These are phyloP conservation scores for Lochmaea crataegi DNA, from an alignment of 2,888 invertebrate genomes.

Conservation along the genomic window DNA sequence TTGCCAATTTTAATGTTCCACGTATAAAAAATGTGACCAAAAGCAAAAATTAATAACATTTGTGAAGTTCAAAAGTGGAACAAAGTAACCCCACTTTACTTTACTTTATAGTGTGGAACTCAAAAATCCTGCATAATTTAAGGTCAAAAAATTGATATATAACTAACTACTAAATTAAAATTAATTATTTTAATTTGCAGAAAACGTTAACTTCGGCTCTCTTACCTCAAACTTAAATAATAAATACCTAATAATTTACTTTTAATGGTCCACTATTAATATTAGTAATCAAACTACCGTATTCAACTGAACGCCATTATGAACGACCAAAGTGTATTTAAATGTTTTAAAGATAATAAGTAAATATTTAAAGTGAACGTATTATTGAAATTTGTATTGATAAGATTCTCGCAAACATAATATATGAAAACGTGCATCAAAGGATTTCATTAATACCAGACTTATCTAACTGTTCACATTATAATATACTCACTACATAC, in stretches of 20 bases:
- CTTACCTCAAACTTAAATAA: too few species aligned
- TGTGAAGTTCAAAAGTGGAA: background rate
- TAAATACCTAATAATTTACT: too few species aligned
- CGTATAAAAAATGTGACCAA: background rate
- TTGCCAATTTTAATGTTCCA: background rate
- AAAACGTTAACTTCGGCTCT: too few species aligned
- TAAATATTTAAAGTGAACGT: conserved; percentile 34
- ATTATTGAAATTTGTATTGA: conserved; percentile 27
- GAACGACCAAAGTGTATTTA: conserved; percentile 31
- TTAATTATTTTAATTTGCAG: too few species aligned
- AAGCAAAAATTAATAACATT: background rate
- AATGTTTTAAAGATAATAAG: conserved; percentile 16
- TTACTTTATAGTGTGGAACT: too few species aligned
- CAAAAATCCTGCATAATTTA: too few species aligned
- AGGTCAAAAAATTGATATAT: too few species aligned
- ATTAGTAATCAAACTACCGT: background rate
- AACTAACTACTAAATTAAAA: too few species aligned
- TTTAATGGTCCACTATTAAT: too few species aligned
- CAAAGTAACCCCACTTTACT: too few species aligned
- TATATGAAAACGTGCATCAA: conserved; percentile 25
- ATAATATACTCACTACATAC: conserved; percentile 8
- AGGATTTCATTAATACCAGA: conserved; percentile 13
- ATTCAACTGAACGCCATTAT: conserved; percentile 30
- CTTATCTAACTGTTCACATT: conserved; percentile 6
- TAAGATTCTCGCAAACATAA: conserved; percentile 34